phyloP scores from a whole-genome alignment of 2,113 vertebrate genomes.

The Alethe diademata region DNA sequence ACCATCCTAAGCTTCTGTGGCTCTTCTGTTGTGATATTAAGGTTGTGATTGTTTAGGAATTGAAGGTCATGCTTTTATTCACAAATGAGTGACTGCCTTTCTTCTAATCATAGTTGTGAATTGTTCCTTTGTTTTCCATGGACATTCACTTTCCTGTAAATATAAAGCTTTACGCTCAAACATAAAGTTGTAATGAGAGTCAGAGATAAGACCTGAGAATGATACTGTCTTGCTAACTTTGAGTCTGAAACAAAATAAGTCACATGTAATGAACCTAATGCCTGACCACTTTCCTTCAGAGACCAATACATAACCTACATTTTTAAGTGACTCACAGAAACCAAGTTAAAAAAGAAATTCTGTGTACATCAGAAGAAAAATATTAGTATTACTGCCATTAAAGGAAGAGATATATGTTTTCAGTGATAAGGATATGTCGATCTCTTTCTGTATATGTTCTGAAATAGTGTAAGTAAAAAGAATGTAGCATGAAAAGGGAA shows the following conservation, averaged over 20 bases:
- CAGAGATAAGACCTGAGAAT: neutral
- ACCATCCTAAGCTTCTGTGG: neutral
- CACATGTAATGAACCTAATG: neutral
- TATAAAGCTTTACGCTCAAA: conserved; percentile 5
- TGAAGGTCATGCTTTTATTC: neutral
- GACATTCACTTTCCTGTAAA: neutral
- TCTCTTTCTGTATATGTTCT: neutral
- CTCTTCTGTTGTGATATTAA: neutral
- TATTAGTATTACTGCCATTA: neutral
- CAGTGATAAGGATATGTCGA: neutral
- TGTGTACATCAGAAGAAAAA: neutral
- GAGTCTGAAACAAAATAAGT: neutral
- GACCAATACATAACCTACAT: neutral
- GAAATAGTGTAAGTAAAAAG: neutral
- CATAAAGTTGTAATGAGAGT: neutral
- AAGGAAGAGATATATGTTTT: neutral
- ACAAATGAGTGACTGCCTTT: neutral
- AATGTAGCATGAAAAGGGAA: neutral
- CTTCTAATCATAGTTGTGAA: neutral
- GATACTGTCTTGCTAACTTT: neutral
- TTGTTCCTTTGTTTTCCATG: neutral
- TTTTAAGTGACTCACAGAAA: neutral
- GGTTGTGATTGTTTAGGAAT: neutral
- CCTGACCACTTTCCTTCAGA: neutral
- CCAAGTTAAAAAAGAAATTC: neutral